A percentile compares a stretch with the other conserved stretches of the same genome.
These are phyloP conservation scores for Drosophila paranaensis DNA, from an alignment of 2,888 invertebrate species.

Conservation along the genomic window DNA sequence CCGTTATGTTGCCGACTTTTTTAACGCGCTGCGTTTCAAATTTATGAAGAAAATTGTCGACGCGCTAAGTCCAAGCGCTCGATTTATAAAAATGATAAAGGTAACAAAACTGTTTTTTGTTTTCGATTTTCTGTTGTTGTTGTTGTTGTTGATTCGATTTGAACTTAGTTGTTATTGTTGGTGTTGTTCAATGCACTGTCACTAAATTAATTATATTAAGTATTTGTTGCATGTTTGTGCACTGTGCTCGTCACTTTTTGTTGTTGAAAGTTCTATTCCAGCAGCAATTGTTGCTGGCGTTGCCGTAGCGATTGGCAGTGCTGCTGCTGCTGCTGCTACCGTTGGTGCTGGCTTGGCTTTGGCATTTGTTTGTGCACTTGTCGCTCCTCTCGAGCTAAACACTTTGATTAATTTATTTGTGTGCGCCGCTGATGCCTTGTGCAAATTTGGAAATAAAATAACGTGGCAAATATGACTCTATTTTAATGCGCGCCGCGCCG, in stretches of 20 bases:
- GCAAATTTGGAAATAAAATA: slow-evolving; percentile 75
- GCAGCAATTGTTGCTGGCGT: slow-evolving; percentile 23
- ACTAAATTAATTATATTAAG: slow-evolving; percentile 59
- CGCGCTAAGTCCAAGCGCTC: slow-evolving; percentile 56
- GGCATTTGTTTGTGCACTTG: slow-evolving; percentile 73
- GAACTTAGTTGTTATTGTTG: slow-evolving; percentile 17
- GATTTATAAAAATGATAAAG: slow-evolving; percentile 41
- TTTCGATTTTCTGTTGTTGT: neutral
- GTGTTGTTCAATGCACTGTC: slow-evolving; percentile 68
- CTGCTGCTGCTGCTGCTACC: slow-evolving; percentile 23
- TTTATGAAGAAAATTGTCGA: slow-evolving; percentile 27
- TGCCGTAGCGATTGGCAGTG: slow-evolving; percentile 10
- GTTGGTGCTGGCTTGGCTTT: slow-evolving; percentile 43
- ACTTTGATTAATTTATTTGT: slow-evolving; percentile 74
- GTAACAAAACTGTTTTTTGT: slow-evolving; percentile 30
- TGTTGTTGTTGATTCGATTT: neutral
- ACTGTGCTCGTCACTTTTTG: slow-evolving; percentile 62
- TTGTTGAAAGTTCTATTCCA: slow-evolving; percentile 39
- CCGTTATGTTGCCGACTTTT: slow-evolving; percentile 83
- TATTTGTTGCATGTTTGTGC: slow-evolving; percentile 65
- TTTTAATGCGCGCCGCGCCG: slow-evolving; percentile 71
- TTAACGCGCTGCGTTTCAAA: slow-evolving; percentile 56
- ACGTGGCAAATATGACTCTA: slow-evolving; percentile 73
- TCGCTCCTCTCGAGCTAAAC: slow-evolving; percentile 62
- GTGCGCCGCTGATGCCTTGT: slow-evolving; percentile 60